phyloP scores from a whole-genome alignment of 2,797 vertebrate species.

The Leptatherina wallacei region DNA sequence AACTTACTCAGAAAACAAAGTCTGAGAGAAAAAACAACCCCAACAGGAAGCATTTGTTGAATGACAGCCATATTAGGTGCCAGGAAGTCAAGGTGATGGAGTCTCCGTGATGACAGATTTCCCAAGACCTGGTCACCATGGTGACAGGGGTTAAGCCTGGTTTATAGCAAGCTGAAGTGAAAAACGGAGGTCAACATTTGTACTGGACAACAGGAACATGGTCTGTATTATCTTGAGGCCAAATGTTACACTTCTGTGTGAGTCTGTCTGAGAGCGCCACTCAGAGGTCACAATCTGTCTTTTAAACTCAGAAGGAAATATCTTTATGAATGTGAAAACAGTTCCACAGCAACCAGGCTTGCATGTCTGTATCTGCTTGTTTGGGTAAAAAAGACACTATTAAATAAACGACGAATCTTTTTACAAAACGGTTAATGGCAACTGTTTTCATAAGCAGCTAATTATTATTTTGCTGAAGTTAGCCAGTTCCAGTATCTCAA shows the following conservation, averaged over 20 bases:
- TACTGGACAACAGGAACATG: conserved; percentile 31
- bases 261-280: conserved; percentile 4
- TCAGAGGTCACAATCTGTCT: not conserved
- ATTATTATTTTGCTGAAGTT: not conserved
- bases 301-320: not conserved
- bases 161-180: conserved; percentile 44
- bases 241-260: not conserved
- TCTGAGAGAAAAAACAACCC: conserved; percentile 48
- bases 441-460: not conserved
- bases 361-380: not conserved
- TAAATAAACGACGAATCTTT: not conserved
- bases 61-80: conserved; percentile 63
- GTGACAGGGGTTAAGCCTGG: conserved; percentile 54
- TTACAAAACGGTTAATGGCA: not conserved
- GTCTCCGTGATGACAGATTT: conserved; percentile 66
- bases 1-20: conserved; percentile 40
- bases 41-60: conserved; percentile 69
- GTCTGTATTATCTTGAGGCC: conserved; percentile 18
- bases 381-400: not conserved
- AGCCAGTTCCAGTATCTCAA: not conserved
- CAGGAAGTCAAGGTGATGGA: conserved; percentile 75
- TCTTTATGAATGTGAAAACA: not conserved
- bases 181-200: conserved; percentile 39
- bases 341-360: not conserved
- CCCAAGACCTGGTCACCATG: conserved; percentile 67